These are phyloP conservation scores for Nezara viridula DNA, from an alignment of 2,888 invertebrate genomes.

Conservation along the genomic window DNA sequence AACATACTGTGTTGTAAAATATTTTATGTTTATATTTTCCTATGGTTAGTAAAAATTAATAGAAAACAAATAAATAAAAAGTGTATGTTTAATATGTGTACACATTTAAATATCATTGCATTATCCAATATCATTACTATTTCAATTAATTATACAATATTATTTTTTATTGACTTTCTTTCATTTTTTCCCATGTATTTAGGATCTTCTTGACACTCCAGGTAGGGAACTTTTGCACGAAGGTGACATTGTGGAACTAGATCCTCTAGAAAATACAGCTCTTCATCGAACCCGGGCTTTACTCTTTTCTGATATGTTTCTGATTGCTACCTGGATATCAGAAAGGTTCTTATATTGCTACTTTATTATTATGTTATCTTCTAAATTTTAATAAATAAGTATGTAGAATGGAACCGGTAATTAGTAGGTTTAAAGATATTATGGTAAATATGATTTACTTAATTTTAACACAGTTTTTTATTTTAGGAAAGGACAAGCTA, in stretches of 20 bases:
- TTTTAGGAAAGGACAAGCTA: slow-evolving; percentile 79
- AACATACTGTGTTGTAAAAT: no score
- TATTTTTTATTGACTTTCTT: no score
- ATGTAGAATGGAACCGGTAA: neutral
- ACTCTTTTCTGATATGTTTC: slow-evolving; percentile 91
- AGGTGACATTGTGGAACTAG: slow-evolving; percentile 91
- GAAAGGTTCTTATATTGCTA: slow-evolving; percentile 70
- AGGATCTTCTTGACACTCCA: slow-evolving; percentile 81
- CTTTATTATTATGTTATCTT: neutral
- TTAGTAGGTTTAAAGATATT: no score
- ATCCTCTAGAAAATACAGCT: slow-evolving; percentile 87
- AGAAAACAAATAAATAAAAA: no score
- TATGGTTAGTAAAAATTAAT: no score
- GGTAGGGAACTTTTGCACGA: slow-evolving; percentile 87
- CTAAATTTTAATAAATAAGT: neutral
- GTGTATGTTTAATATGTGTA: no score
- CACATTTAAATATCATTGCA: no score
- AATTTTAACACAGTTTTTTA: slow-evolving; percentile 32
- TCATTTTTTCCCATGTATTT: neutral
- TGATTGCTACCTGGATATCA: slow-evolving; percentile 87
- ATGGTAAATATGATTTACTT: slow-evolving; percentile 54
- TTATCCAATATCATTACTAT: no score
- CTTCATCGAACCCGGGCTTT: slow-evolving; percentile 92
- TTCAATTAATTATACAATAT: no score
- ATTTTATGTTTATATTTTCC: no score